Evolutionary conservation across 2,888 invertebrate species (phyloP).

Genomic region (Cyclophora punctaria): DNA sequence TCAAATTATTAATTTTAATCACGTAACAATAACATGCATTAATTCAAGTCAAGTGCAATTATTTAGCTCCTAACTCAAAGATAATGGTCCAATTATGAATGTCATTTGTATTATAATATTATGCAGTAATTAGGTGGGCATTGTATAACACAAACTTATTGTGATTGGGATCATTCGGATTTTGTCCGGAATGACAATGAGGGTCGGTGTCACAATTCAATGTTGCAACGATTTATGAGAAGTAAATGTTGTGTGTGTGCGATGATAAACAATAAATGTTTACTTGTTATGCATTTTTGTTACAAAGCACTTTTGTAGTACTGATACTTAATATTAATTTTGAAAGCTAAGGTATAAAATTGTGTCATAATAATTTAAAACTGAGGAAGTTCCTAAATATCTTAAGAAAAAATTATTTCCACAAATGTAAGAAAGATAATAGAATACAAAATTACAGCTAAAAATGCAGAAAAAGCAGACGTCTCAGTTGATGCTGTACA

Average conservation of each 20-base stretch:
- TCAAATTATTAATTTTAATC: too few relatives aligned
- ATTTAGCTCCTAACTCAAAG: neutral
- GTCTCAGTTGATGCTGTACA: too few relatives aligned
- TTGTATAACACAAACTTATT: constrained; percentile 23
- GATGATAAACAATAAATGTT: neutral
- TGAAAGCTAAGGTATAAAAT: too few relatives aligned
- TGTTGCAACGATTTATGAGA: constrained; percentile 29
- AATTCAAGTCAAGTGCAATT: too few relatives aligned
- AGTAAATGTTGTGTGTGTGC: constrained; percentile 9
- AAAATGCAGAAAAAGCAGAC: too few relatives aligned
- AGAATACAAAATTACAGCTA: too few relatives aligned
- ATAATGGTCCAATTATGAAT: neutral
- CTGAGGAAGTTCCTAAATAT: too few relatives aligned
- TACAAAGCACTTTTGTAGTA: neutral
- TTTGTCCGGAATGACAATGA: constrained; percentile 31
- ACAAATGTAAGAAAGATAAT: too few relatives aligned
- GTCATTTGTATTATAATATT: constrained; percentile 11
- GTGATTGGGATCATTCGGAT: constrained; percentile 20
- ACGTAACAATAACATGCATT: too few relatives aligned
- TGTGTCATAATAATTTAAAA: too few relatives aligned
- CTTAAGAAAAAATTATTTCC: too few relatives aligned
- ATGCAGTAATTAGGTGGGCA: constrained; percentile 22
- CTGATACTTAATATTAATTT: neutral
- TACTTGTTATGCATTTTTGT: neutral
- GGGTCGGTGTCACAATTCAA: constrained; percentile 29